Percentiles rank a stretch among this genome's conserved stretches.
These are phyloP conservation scores for Ormyrus thymus DNA, from an alignment of 2,888 invertebrate genomes.

Conservation along the genomic window DNA sequence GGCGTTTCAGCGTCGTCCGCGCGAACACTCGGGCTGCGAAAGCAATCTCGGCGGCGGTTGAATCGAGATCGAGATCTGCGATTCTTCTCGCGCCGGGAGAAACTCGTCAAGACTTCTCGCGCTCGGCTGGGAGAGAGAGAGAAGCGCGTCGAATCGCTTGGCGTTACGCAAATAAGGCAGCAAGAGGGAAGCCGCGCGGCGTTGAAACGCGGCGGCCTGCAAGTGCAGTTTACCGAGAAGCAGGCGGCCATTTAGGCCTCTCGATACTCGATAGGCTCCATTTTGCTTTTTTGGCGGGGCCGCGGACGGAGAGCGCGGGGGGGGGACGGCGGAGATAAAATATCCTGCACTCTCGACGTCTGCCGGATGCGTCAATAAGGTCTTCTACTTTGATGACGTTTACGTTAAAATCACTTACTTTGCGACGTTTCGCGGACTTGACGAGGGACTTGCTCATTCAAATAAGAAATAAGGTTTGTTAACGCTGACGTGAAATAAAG, in stretches of 20 bases:
- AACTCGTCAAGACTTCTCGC: background rate
- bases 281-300: no score
- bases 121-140: background rate
- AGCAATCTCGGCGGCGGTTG: background rate
- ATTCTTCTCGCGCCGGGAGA: background rate
- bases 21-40: background rate
- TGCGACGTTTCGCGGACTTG: no score
- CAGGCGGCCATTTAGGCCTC: constrained; percentile 5
- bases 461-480: no score
- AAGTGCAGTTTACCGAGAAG: constrained; percentile 12
- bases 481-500: no score
- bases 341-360: constrained; percentile 4
- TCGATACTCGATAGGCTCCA: background rate
- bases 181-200: background rate
- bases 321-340: background rate
- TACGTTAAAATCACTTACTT: no score
- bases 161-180: constrained; percentile 18
- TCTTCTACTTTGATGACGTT: background rate
- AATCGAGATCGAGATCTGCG: constrained; percentile 29
- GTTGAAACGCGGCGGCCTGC: background rate
- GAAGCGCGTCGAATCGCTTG: constrained; percentile 27
- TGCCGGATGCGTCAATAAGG: background rate
- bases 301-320: no score
- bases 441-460: no score
- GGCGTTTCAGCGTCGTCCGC: background rate